A percentile compares a stretch with the other conserved stretches of the same genome.
phyloP scores from a whole-genome alignment of 2,797 vertebrate species.

The Dicrostonyx torquatus region DNA sequence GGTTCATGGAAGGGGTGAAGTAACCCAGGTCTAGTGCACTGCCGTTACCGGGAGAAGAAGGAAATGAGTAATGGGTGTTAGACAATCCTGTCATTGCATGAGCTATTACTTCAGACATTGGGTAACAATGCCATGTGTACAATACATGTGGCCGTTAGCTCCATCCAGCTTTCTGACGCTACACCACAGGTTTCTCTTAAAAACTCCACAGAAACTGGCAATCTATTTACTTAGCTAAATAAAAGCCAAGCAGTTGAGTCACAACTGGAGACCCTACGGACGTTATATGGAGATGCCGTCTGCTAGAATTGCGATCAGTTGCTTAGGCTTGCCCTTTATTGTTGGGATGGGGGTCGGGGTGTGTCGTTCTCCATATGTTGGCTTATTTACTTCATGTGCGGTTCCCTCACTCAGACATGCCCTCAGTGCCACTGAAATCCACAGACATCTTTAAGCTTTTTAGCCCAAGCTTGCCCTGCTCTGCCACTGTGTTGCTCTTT shows the following conservation, averaged over 20 bases:
- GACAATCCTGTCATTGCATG: neutral
- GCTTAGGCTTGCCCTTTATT: neutral
- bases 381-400: neutral
- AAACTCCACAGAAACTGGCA: neutral
- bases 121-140: neutral
- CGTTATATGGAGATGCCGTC: neutral
- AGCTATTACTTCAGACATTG: neutral
- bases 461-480: neutral
- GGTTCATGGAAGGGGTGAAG: slow-evolving; percentile 50
- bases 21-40: slow-evolving; percentile 25
- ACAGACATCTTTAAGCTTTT: neutral
- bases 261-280: neutral
- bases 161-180: neutral
- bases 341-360: neutral
- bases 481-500: neutral
- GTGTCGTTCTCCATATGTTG: neutral
- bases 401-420: neutral
- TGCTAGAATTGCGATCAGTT: neutral
- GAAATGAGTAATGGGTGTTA: slow-evolving; percentile 9
- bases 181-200: neutral
- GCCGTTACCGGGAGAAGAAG: neutral
- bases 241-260: neutral
- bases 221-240: neutral
- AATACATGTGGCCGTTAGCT: neutral
- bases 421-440: neutral